Evolutionary conservation across 2,113 vertebrate species (phyloP).

Genomic region (Calyptommatus sinebrachiatus): DNA sequence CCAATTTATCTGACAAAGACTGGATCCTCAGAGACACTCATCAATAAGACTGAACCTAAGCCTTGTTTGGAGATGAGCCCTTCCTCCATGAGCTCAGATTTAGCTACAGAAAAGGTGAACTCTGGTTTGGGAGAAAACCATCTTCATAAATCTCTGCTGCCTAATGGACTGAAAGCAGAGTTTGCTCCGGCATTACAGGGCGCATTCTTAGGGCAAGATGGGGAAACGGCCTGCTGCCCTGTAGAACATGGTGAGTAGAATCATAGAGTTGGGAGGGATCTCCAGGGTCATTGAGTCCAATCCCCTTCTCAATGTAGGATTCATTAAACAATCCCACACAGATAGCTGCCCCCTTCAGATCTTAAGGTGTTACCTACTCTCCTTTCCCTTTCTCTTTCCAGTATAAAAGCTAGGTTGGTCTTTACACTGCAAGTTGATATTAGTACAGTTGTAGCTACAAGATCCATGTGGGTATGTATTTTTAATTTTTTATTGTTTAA

Average conservation of each 20-base stretch:
- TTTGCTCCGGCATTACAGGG: conserved; percentile 82
- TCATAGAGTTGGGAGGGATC: too few species aligned
- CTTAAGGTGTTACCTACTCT: too few species aligned
- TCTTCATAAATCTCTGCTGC: conserved; percentile 53
- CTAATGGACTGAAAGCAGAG: conserved; percentile 85
- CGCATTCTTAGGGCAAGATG: conserved; percentile 43
- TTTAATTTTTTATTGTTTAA: too few species aligned
- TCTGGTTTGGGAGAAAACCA: not conserved
- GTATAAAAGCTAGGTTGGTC: too few species aligned
- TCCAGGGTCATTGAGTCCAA: too few species aligned
- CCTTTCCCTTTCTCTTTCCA: too few species aligned
- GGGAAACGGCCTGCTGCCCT: conserved; percentile 76
- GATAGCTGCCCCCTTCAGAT: too few species aligned
- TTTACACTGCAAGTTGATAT: too few species aligned
- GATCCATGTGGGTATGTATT: too few species aligned
- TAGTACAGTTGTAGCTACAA: too few species aligned
- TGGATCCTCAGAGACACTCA: fast-evolving
- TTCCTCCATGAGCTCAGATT: fast-evolving
- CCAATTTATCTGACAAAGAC: fast-evolving
- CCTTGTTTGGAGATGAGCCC: fast-evolving
- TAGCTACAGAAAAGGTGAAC: not conserved
- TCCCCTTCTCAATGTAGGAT: too few species aligned
- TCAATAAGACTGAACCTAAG: fast-evolving
- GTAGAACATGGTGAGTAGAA: conserved; percentile 80
- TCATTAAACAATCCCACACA: too few species aligned